These are phyloP conservation scores for Anthoptus insignis DNA, from an alignment of 2,888 invertebrate genomes.

Conservation along the genomic window DNA sequence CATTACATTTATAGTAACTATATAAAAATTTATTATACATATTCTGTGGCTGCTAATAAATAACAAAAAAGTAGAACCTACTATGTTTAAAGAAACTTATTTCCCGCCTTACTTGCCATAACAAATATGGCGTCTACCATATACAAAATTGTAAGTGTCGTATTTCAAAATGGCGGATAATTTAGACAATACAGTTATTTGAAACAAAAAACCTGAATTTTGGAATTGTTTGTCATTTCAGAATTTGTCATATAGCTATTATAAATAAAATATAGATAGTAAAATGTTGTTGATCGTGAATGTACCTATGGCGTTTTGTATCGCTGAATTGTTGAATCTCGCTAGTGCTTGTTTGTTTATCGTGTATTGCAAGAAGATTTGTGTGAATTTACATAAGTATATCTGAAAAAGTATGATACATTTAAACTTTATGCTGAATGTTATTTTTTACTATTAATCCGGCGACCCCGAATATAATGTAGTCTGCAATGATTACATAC, in stretches of 20 bases:
- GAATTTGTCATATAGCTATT: conserved; percentile 23
- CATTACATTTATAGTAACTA: neutral
- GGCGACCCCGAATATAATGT: too few species aligned
- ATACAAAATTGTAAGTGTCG: neutral
- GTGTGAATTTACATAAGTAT: conserved; percentile 33
- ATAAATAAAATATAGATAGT: conserved; percentile 25
- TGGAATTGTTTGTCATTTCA: conserved; percentile 27
- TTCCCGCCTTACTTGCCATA: conserved; percentile 8
- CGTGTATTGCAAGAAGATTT: conserved; percentile 23
- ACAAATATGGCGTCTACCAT: neutral
- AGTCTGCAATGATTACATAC: too few species aligned
- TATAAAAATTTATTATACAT: neutral
- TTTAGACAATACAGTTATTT: conserved; percentile 13
- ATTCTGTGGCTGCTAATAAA: neutral
- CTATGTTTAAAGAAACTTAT: neutral
- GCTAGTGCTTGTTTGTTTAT: conserved; percentile 35
- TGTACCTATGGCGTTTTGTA: conserved; percentile 56
- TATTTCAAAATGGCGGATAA: conserved; percentile 7
- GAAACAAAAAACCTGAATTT: conserved; percentile 5
- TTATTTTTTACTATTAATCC: too few species aligned
- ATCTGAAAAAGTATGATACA: conserved; percentile 42
- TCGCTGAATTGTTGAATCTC: conserved; percentile 37
- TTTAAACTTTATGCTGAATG: neutral
- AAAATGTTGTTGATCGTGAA: conserved; percentile 58
- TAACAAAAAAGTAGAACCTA: neutral